A percentile compares a stretch with the other conserved stretches of the same genome.
Evolutionary conservation across 1,140 invertebrate genomes (phyloP).

Genomic region (Odontomachus brunneus): DNA sequence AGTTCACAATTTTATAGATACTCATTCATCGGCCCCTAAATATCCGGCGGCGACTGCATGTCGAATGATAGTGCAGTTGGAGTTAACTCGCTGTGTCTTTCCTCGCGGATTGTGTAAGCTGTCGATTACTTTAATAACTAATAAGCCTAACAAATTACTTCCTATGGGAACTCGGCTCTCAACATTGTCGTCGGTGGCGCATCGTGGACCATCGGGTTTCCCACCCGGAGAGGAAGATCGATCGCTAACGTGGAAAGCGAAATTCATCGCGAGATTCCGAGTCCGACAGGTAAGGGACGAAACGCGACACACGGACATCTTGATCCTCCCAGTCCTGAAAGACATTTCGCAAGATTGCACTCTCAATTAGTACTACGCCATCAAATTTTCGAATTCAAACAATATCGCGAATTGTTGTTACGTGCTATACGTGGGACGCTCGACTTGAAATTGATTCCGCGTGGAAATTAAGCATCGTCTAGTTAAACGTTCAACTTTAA

Average conservation of each 20-base stretch:
- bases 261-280: not conserved
- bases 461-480: too few relatives aligned
- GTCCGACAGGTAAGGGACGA: not conserved
- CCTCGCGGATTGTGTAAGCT: not conserved
- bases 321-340: conserved; percentile 16
- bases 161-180: too few relatives aligned
- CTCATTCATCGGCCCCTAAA: not conserved
- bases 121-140: too few relatives aligned
- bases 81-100: conserved; percentile 11
- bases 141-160: too few relatives aligned
- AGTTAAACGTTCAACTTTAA: too few relatives aligned
- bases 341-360: conserved; percentile 3
- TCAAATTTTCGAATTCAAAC: not conserved
- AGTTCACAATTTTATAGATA: not conserved
- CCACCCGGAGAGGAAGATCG: not conserved
- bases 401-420: too few relatives aligned
- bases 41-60: not conserved
- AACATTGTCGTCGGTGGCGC: too few relatives aligned
- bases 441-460: too few relatives aligned
- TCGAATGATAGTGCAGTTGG: not conserved
- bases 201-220: not conserved
- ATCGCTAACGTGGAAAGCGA: conserved; percentile 13
- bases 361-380: not conserved
- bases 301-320: conserved; percentile 1
- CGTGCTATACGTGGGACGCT: too few relatives aligned